Conservation (phyloP, 2,888 invertebrate genomes). For the Entomobrya multifasciata region DNA sequence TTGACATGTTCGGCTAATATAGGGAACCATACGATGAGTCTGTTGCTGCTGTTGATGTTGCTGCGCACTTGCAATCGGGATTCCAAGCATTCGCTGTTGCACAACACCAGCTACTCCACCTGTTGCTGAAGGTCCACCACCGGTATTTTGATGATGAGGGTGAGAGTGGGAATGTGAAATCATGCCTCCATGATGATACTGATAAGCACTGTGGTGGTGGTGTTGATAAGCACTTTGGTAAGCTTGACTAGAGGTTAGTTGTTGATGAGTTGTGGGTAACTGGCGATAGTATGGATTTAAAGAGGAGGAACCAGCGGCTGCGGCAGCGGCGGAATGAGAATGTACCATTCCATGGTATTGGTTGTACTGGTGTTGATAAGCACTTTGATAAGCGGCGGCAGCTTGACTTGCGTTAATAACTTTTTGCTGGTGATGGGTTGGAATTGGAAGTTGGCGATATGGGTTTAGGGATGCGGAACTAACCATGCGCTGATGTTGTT, state of each 20-base stretch:
- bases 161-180: constrained; percentile 1
- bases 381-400: constrained; percentile 48
- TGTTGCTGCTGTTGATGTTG: constrained; percentile 29
- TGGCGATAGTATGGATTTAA: no score
- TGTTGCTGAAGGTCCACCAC: background rate
- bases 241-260: no score
- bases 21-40: background rate
- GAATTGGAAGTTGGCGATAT: background rate
- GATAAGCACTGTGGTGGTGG: no score
- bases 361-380: constrained; percentile 56
- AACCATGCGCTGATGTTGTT: constrained; percentile 33
- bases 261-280: no score
- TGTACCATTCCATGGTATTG: constrained; percentile 41
- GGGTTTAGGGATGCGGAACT: background rate
- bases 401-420: constrained; percentile 48
- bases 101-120: constrained; percentile 14
- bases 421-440: constrained; percentile 42
- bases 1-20: constrained; percentile 5
- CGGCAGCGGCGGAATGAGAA: no score
- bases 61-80: constrained; percentile 32
- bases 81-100: constrained; percentile 45
- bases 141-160: constrained; percentile 17
- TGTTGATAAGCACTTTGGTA: no score
- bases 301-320: background rate
- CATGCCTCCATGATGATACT: background rate